Percentiles rank a stretch among this genome's conserved stretches.
These are phyloP conservation scores for Pristionchus fissidentatus DNA, from an alignment of 2,888 invertebrate genomes.

Conservation along the genomic window DNA sequence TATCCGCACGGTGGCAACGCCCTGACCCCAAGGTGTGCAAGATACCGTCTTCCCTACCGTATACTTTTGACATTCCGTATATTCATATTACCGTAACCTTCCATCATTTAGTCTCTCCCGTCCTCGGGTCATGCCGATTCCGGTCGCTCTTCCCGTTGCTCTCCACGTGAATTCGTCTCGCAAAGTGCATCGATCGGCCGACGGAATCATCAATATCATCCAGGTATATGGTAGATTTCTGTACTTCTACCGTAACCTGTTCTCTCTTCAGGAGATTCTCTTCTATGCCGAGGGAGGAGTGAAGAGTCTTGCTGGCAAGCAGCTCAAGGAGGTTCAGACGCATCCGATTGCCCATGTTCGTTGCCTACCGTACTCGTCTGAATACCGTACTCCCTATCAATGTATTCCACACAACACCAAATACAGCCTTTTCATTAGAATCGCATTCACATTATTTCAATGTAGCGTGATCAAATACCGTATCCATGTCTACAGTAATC, in stretches of 20 bases:
- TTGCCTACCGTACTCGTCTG: background rate
- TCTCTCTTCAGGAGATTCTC: constrained; percentile 8
- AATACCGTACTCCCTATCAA: too few relatives aligned
- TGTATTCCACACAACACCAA: too few relatives aligned
- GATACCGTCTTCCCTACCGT: background rate
- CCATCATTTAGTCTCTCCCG: background rate
- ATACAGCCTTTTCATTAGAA: too few relatives aligned
- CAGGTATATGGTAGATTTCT: constrained; percentile 9
- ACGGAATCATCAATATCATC: constrained; percentile 37
- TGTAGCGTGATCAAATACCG: too few relatives aligned
- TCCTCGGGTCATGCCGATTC: constrained; percentile 19
- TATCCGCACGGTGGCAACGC: constrained; percentile 9
- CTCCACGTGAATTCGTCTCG: constrained; percentile 16
- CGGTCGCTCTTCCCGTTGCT: background rate
- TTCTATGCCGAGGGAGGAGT: constrained; percentile 28
- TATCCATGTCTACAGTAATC: constrained; percentile 26
- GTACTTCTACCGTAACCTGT: too few relatives aligned
- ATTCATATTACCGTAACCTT: background rate
- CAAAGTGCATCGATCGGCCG: constrained; percentile 1
- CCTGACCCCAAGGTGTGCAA: background rate
- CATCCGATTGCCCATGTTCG: background rate
- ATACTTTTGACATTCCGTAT: background rate
- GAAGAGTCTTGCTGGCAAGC: constrained; percentile 32
- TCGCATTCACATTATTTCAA: too few relatives aligned
- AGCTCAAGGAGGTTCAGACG: constrained; percentile 2